phyloP scores from a whole-genome alignment of 2,797 vertebrate genomes.

The Falco biarmicus region DNA sequence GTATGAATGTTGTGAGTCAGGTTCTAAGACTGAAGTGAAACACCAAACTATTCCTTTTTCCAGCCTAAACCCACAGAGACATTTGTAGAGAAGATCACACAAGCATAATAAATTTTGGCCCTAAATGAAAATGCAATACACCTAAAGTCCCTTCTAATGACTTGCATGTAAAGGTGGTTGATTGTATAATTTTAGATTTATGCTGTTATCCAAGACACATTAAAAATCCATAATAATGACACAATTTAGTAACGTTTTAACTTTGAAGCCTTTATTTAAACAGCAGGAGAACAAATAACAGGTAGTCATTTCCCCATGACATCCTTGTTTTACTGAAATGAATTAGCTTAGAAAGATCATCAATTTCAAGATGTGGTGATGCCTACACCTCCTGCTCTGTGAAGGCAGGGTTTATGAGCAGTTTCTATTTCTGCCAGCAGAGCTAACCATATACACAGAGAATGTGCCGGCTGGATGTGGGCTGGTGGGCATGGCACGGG shows the following conservation, averaged over 20 bases:
- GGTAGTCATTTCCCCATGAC: background rate
- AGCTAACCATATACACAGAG: background rate
- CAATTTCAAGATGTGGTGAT: background rate
- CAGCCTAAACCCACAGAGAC: background rate
- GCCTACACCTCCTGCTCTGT: too few relatives aligned
- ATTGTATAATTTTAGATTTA: background rate
- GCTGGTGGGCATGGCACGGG: fast-evolving
- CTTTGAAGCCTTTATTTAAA: background rate
- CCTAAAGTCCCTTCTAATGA: background rate
- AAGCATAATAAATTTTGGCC: background rate
- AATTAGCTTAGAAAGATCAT: background rate
- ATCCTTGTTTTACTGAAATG: background rate
- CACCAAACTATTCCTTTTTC: background rate
- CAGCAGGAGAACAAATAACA: background rate
- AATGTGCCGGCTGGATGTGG: background rate
- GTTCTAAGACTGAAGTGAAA: background rate
- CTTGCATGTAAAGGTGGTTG: background rate
- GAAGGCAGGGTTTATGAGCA: background rate
- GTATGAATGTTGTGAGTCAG: background rate
- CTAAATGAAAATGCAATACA: background rate
- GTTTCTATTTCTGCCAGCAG: background rate
- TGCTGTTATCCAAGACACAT: background rate
- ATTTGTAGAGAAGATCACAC: background rate
- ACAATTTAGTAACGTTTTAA: background rate
- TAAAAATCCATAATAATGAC: background rate